Conservation (phyloP, 2,113 vertebrate species). For the Amphiprion percula region DNA sequence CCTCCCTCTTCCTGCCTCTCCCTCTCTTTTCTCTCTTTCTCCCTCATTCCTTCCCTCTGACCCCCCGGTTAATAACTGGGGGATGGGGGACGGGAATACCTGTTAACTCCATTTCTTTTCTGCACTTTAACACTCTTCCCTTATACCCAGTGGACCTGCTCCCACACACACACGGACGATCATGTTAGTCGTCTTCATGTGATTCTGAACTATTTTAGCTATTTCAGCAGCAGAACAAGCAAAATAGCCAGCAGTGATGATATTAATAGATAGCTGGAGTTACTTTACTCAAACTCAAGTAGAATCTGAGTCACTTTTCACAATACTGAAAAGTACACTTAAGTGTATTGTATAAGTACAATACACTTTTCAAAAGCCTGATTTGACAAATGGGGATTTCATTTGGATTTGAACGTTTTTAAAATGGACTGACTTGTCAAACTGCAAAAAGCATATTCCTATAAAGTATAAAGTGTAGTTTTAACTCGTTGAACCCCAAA, state of each 20-base stretch:
- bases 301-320: background rate
- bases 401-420: background rate
- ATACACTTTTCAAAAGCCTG: background rate
- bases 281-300: background rate
- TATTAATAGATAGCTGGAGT: background rate
- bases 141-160: constrained; percentile 42
- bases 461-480: background rate
- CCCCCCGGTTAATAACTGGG: constrained; percentile 33
- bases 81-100: constrained; percentile 49
- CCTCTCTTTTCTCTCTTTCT: constrained; percentile 35
- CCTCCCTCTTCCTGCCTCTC: constrained; percentile 80
- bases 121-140: constrained; percentile 67
- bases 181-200: constrained; percentile 6
- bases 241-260: background rate
- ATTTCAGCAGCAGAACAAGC: background rate
- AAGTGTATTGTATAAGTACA: no score
- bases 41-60: constrained; percentile 44
- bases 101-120: constrained; percentile 76
- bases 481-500: no score
- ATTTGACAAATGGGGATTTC: background rate
- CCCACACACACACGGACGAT: constrained; percentile 34
- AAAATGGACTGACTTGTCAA: background rate
- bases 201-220: constrained; percentile 3
- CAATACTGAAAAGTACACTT: background rate
- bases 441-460: background rate